Evolutionary conservation across 2,113 vertebrate species (phyloP), one percentile per base, ranked within the genome.

Genomic region (Nothobranchius kuhntae): DNA sequence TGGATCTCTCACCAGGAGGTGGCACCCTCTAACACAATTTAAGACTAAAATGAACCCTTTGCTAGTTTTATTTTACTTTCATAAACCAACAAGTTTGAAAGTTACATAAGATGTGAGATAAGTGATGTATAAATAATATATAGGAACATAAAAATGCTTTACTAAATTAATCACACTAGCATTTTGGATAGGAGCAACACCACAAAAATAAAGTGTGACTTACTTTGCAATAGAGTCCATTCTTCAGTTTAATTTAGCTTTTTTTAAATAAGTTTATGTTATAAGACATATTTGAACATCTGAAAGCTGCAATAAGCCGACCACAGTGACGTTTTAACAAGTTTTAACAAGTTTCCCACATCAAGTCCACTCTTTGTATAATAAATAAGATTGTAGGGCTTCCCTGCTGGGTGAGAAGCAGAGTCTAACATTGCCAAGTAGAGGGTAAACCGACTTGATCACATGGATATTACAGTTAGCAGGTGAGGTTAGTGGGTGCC

Each of bases 401-500:
- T 44, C 40, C 54, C 65, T 54, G 35, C 46, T 50, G 44, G 70
- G 68, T 69, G 42, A 30, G 4, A 40, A 40, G 38, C 9, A 7
- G 2, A 40, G 38, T 40, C 38, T 40, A 11, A 64, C 71, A 58
- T 17, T 15, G 46, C 61, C 45, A n/a, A 46, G 35, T 61, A 30
- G 48, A 70, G 61, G 17, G 6, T 58, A n/a, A 72, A 64, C 40
- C 50, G 51, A 58, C 54, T 50, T 47, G 53, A 50, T 69, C 53
- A 57, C 44, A 38, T 14, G 13, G 21, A 61, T 56, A 17, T 50
- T 66, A 62, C 40, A 53, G 58, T 65, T 52, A 65, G 63, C 71
- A 87, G 84, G 83, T 90, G 77, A 68, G 82, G 55, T 65, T 48
- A 66, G 66, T 68, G 87, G 84, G 83, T 83, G 75, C 70, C 89